Evolutionary conservation across 1,140 invertebrate species (phyloP).

Genomic region (Pogonomyrmex barbatus): DNA sequence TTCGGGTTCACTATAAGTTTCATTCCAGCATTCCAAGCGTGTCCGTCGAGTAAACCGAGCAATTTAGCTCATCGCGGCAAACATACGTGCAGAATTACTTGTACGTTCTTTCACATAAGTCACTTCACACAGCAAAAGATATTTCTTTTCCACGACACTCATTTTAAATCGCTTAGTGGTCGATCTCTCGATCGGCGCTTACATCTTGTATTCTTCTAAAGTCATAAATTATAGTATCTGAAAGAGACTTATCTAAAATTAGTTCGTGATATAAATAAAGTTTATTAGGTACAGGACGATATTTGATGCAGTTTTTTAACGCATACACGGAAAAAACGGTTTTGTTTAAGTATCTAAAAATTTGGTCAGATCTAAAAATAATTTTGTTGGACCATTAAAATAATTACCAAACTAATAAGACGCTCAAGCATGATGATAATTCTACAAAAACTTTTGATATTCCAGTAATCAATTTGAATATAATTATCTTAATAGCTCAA

Average conservation of each 20-base stretch:
- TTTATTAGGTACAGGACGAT: background rate
- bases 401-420: too few relatives aligned
- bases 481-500: too few relatives aligned
- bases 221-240: slow-evolving; percentile 4
- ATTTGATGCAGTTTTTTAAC: background rate
- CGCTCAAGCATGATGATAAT: too few relatives aligned
- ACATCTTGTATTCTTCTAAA: background rate
- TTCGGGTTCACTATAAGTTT: slow-evolving; percentile 35
- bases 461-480: too few relatives aligned
- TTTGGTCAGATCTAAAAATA: too few relatives aligned
- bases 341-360: too few relatives aligned
- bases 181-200: background rate
- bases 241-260: background rate
- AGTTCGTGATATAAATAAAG: background rate
- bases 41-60: slow-evolving; percentile 62
- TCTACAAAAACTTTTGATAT: too few relatives aligned
- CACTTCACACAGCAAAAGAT: slow-evolving; percentile 8
- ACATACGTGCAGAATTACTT: slow-evolving; percentile 64
- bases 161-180: background rate
- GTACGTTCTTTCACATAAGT: slow-evolving; percentile 42
- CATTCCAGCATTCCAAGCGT: slow-evolving; percentile 65
- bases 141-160: background rate
- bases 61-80: slow-evolving; percentile 50
- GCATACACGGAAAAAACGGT: too few relatives aligned
- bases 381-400: too few relatives aligned